These are phyloP conservation scores for Scrobipalpa costella DNA, from an alignment of 2,888 invertebrate species.

Conservation along the genomic window DNA sequence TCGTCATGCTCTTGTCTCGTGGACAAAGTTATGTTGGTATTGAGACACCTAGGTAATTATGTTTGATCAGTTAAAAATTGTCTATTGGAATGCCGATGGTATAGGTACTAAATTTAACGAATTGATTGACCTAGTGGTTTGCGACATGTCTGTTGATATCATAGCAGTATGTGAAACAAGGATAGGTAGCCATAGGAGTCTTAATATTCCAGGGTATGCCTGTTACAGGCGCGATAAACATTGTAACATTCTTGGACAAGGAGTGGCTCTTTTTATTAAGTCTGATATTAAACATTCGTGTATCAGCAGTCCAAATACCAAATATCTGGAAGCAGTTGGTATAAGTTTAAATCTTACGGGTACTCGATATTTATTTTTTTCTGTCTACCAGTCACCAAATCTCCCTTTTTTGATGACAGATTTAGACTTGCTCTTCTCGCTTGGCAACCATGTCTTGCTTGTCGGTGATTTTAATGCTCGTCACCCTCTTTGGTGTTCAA, in stretches of 20 bases:
- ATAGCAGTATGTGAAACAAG: constrained; percentile 20
- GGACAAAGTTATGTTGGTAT: constrained; percentile 26
- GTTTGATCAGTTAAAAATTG: constrained; percentile 10
- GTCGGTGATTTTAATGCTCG: constrained; percentile 27
- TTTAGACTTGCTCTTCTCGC: constrained; percentile 22
- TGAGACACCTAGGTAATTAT: constrained; percentile 26
- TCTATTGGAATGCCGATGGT: constrained; percentile 26
- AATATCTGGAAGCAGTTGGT: constrained; percentile 10
- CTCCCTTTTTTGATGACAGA: constrained; percentile 17
- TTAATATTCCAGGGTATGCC: neutral
- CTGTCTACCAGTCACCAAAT: constrained; percentile 29
- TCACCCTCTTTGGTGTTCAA: constrained; percentile 19
- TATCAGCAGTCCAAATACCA: neutral
- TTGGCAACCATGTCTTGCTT: constrained; percentile 22
- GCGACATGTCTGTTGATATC: constrained; percentile 22
- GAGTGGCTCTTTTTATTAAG: constrained; percentile 12
- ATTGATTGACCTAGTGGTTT: constrained; percentile 18
- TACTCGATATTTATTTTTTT: neutral
- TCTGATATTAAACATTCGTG: neutral
- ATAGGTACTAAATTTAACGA: constrained; percentile 21
- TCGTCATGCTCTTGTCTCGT: no score
- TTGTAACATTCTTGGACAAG: constrained; percentile 19
- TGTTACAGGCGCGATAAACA: constrained; percentile 19
- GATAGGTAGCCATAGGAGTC: constrained; percentile 18
- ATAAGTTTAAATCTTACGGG: neutral